Evolutionary conservation across 2,888 invertebrate species (phyloP), one percentile per base, ranked within the genome.

Genomic region (Electrophaes corylata): DNA sequence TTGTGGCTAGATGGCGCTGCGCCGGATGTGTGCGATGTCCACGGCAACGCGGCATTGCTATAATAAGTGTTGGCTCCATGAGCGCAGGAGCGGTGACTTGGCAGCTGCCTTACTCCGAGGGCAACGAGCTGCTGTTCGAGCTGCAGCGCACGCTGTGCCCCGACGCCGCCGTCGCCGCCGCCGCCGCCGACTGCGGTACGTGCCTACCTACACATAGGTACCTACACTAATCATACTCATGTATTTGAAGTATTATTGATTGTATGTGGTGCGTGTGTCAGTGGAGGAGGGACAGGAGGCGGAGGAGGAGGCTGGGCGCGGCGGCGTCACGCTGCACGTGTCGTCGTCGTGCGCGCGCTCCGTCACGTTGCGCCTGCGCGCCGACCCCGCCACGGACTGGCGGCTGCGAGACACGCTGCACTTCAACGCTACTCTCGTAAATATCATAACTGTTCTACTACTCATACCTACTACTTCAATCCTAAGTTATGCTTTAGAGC

Each of bases 11-110:
- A n/a, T n/a, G n/a, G n/a, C n/a, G n/a, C n/a, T n/a, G n/a, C n/a
- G n/a, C n/a, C n/a, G n/a, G n/a, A n/a, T n/a, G n/a, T n/a, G n/a
- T n/a, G n/a, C n/a, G n/a, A n/a, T n/a, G n/a, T n/a, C n/a, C n/a
- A n/a, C n/a, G n/a, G n/a, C n/a, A n/a, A n/a, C n/a, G n/a, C n/a
- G n/a, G n/a, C n/a, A n/a, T n/a, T n/a, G n/a, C n/a, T n/a, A n/a
- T n/a, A n/a, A n/a, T n/a, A n/a, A n/a, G n/a, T n/a, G n/a, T n/a
- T n/a, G n/a, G n/a, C n/a, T n/a, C n/a, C n/a, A n/a, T n/a, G n/a
- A n/a, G n/a, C n/a, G n/a, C 77, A 90, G 91, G 90, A n/a, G 88
- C 89, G 43, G 79, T 73, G 49, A 86, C 88, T 37, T 91, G 90
- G 90, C 91, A 91, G 81, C 77, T 91, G 73, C 91, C 91, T 61